These are phyloP conservation scores for Lasioglossum albipes DNA, from an alignment of 1,140 invertebrate species.

Conservation along the genomic window DNA sequence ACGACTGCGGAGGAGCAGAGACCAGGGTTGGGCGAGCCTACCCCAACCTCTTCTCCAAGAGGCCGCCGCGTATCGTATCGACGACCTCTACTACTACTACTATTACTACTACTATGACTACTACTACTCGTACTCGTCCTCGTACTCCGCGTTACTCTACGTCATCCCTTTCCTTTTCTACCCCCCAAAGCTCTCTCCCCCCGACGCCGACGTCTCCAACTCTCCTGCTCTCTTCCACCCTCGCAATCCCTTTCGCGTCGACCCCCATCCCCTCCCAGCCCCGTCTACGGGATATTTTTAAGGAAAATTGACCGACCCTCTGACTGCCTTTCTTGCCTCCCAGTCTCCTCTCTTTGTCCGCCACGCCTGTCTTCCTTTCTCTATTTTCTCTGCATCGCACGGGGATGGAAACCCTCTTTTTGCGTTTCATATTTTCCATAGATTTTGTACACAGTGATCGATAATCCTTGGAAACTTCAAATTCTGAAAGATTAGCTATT, in stretches of 20 bases:
- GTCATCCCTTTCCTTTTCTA: constrained; percentile 59
- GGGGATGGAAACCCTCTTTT: too few species aligned
- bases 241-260: constrained; percentile 53
- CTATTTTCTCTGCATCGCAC: too few species aligned
- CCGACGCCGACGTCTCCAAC: background rate
- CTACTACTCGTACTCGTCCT: constrained; percentile 22
- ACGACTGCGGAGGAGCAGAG: too few species aligned
- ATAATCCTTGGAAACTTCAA: too few species aligned
- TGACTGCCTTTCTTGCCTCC: constrained; percentile 27
- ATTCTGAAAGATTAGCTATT: too few species aligned
- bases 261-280: constrained; percentile 38
- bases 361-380: too few species aligned
- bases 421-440: too few species aligned
- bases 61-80: constrained; percentile 74
- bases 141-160: constrained; percentile 48
- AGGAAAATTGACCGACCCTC: constrained; percentile 66
- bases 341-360: constrained; percentile 62
- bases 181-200: constrained; percentile 30
- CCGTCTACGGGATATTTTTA: constrained; percentile 68
- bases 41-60: constrained; percentile 76
- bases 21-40: constrained; percentile 71
- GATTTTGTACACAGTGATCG: too few species aligned
- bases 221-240: background rate
- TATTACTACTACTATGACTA: constrained; percentile 17
- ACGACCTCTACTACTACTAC: constrained; percentile 73